Conservation (phyloP, 1,140 invertebrate genomes). For the Neodiprion pinetum region DNA sequence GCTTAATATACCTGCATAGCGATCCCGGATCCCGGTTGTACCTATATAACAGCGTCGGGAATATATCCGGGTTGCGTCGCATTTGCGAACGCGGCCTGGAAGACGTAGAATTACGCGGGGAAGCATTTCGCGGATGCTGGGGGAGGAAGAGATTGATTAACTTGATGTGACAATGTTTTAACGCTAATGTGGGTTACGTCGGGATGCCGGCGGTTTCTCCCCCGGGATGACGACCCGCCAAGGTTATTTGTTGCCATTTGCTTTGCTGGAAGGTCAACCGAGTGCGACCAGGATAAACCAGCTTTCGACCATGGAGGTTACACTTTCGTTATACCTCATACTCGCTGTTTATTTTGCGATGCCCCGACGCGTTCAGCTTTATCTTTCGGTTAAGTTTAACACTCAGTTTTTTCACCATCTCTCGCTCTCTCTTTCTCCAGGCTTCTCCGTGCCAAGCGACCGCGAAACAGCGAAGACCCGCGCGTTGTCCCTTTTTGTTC, state of each 20-base stretch:
- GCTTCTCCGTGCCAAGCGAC: too few species aligned
- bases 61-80: too few species aligned
- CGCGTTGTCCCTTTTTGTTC: too few species aligned
- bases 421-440: not conserved
- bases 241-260: slow-evolving; percentile 4
- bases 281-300: not conserved
- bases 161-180: slow-evolving; percentile 3
- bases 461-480: too few species aligned
- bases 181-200: not conserved
- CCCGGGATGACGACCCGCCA: not conserved
- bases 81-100: too few species aligned
- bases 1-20: not conserved
- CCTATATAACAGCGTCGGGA: too few species aligned
- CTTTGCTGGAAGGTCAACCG: not conserved
- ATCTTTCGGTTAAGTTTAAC: not conserved
- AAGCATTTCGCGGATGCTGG: too few species aligned
- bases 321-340: not conserved
- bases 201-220: not conserved
- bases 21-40: not conserved
- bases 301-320: too few species aligned
- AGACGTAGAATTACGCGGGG: too few species aligned
- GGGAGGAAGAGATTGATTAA: slow-evolving; percentile 1
- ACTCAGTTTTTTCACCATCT: not conserved
- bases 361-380: not conserved
- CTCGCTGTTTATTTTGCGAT: not conserved